Evolutionary conservation across 2,797 vertebrate genomes (phyloP).

Genomic region (Channallabes apus): DNA sequence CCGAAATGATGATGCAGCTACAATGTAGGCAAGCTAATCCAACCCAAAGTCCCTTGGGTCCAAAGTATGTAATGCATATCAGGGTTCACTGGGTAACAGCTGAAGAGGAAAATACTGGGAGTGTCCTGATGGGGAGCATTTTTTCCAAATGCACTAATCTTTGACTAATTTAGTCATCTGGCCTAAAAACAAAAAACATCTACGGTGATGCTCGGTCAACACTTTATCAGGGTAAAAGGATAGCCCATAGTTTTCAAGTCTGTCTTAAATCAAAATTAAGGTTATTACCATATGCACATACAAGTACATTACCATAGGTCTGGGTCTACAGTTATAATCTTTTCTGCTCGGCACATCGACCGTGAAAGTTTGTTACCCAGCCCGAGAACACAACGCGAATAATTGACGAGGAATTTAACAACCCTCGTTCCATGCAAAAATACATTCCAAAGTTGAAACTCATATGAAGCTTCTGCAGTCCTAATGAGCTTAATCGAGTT

Average conservation of each 20-base stretch:
- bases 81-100: constrained; percentile 3
- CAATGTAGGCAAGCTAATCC: constrained; percentile 47
- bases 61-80: constrained; percentile 63
- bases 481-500: too few relatives aligned
- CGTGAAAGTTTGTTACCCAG: too few relatives aligned
- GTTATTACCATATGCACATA: too few relatives aligned
- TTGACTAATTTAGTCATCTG: constrained; percentile 7
- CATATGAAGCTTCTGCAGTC: too few relatives aligned
- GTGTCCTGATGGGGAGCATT: constrained; percentile 32
- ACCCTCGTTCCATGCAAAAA: too few relatives aligned
- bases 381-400: too few relatives aligned
- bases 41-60: constrained; percentile 72
- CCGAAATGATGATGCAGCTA: constrained; percentile 41
- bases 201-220: not conserved
- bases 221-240: not conserved
- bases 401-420: too few relatives aligned
- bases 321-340: too few relatives aligned
- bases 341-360: too few relatives aligned
- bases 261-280: too few relatives aligned
- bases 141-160: constrained; percentile 15
- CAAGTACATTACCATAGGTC: too few relatives aligned
- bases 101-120: constrained; percentile 6
- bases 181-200: not conserved
- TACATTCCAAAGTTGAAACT: too few relatives aligned
- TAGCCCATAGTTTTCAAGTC: not conserved